Evolutionary conservation across 2,797 vertebrate genomes (phyloP).

Genomic region (Triplophysa bombifrons): DNA sequence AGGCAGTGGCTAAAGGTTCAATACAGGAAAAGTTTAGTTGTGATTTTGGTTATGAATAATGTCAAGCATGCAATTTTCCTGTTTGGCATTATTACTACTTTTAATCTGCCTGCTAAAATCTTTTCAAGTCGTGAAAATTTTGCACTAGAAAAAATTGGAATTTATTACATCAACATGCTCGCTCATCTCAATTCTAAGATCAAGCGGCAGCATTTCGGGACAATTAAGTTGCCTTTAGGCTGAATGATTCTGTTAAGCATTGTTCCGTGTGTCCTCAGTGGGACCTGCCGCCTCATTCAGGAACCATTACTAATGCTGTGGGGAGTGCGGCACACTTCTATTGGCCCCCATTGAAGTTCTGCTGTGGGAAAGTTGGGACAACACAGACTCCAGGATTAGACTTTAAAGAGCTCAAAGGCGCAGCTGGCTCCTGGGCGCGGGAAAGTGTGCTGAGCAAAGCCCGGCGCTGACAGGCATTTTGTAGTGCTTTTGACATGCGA

Average conservation of each 20-base stretch:
- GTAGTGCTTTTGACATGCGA: conserved; percentile 14
- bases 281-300: conserved; percentile 68
- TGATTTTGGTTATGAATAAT: no score
- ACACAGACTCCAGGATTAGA: conserved; percentile 62
- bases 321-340: conserved; percentile 83
- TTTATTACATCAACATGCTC: neutral
- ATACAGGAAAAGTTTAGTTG: no score
- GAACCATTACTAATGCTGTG: conserved; percentile 73
- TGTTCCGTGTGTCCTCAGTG: conserved; percentile 77
- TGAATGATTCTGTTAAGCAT: conserved; percentile 42
- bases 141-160: no score
- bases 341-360: conserved; percentile 72
- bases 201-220: neutral
- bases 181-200: conserved; percentile 1
- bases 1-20: no score
- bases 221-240: conserved; percentile 11
- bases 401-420: conserved; percentile 60
- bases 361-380: conserved; percentile 77
- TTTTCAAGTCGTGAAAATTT: no score
- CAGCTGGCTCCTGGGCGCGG: conserved; percentile 64
- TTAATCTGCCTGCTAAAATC: neutral
- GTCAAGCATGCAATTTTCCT: neutral
- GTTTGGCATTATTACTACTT: neutral
- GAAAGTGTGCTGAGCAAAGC: conserved; percentile 57
- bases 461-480: conserved; percentile 35